phyloP scores from a whole-genome alignment of 2,888 invertebrate species.

The Pachymerium ferrugineum region DNA sequence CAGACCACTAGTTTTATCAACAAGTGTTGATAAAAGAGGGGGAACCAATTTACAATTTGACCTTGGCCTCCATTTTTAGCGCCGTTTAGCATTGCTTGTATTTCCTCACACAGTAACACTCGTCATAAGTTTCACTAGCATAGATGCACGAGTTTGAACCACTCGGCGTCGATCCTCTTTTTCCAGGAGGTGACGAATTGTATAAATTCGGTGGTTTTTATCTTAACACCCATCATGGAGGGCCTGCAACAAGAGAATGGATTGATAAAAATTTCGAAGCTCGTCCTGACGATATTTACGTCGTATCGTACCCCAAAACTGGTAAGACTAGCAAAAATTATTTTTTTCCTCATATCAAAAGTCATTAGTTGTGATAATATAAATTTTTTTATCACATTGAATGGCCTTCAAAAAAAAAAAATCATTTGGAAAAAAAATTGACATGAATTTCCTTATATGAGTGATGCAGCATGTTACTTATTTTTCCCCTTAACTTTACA shows the following conservation, averaged over 20 bases:
- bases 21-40: too few relatives aligned
- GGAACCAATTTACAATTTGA: too few relatives aligned
- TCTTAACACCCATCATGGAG: not conserved
- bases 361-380: too few relatives aligned
- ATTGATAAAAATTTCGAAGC: constrained; percentile 57
- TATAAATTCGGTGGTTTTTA: not conserved
- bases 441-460: too few relatives aligned
- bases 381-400: too few relatives aligned
- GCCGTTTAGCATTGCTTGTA: not conserved
- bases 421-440: too few relatives aligned
- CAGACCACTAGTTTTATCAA: too few relatives aligned
- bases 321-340: too few relatives aligned
- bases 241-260: not conserved
- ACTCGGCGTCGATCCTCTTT: constrained; percentile 15
- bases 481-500: not conserved
- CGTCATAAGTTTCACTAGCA: not conserved
- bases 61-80: too few relatives aligned
- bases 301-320: constrained; percentile 71
- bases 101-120: not conserved
- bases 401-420: too few relatives aligned
- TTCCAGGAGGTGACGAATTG: not conserved
- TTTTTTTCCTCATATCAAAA: too few relatives aligned
- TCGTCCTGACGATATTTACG: constrained; percentile 63
- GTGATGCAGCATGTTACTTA: not conserved
- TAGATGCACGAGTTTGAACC: not conserved